These are phyloP conservation scores for Agrochola lychnidis DNA, from an alignment of 2,888 invertebrate genomes.

Conservation along the genomic window DNA sequence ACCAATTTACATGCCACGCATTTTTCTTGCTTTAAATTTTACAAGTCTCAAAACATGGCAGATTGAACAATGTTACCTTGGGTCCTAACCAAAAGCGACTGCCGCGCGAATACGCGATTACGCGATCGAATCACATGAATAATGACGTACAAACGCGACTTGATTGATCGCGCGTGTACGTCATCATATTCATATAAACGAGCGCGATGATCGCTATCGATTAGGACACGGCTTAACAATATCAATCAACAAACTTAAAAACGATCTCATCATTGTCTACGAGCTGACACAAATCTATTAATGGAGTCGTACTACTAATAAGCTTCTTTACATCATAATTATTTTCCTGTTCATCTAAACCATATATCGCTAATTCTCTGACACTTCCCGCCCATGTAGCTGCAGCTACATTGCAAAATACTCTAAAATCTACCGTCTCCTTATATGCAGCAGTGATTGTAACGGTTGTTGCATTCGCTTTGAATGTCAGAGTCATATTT, in stretches of 20 bases:
- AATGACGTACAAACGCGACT: not conserved
- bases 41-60: not conserved
- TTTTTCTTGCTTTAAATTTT: not conserved
- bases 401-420: slow-evolving; percentile 71
- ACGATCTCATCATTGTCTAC: slow-evolving; percentile 60
- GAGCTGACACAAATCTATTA: slow-evolving; percentile 78
- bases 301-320: slow-evolving; percentile 50
- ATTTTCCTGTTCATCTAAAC: slow-evolving; percentile 79
- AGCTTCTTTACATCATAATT: slow-evolving; percentile 82
- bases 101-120: not conserved
- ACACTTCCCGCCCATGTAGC: slow-evolving; percentile 73
- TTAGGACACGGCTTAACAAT: not conserved
- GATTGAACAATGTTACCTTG: not conserved
- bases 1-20: not conserved
- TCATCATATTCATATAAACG: not conserved
- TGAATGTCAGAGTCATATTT: slow-evolving; percentile 74
- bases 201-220: not conserved
- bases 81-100: not conserved
- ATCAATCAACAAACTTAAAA: slow-evolving; percentile 56
- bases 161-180: not conserved
- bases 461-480: slow-evolving; percentile 73
- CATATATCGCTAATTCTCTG: slow-evolving; percentile 79
- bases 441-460: slow-evolving; percentile 66
- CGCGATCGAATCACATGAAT: not conserved
- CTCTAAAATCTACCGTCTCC: slow-evolving; percentile 73